A percentile compares a stretch with the other conserved stretches of the same genome.
phyloP scores from a whole-genome alignment of 2,888 invertebrate genomes.

The Drosophila parthenogenetica region DNA sequence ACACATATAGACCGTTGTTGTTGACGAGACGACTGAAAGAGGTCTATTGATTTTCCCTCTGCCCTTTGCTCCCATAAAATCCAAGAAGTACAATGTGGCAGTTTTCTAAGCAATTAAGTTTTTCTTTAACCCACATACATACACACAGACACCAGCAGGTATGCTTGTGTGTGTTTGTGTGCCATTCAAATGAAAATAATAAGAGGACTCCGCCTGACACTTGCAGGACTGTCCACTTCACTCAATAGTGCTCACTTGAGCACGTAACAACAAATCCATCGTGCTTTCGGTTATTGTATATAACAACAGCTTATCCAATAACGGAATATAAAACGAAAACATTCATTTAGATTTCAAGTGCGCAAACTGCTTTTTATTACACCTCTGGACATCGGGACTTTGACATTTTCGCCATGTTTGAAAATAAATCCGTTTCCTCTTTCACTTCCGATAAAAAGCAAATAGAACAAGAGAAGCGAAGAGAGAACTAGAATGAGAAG shows the following conservation, averaged over 20 bases:
- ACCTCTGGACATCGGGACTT: conserved; percentile 17
- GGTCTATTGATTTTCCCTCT: conserved; percentile 66
- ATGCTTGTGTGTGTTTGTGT: conserved; percentile 2
- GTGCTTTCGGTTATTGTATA: conserved; percentile 28
- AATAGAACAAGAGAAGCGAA: conserved; percentile 27
- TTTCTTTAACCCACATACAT: conserved; percentile 56
- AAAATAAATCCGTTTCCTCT: conserved; percentile 40
- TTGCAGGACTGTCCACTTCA: conserved; percentile 61
- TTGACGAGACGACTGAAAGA: conserved; percentile 20
- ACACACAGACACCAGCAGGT: conserved; percentile 9
- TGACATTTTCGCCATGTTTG: conserved; percentile 47
- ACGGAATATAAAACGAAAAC: conserved; percentile 9
- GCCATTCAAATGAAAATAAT: conserved; percentile 16
- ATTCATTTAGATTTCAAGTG: background rate
- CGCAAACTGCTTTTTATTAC: conserved; percentile 12
- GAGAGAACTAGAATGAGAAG: conserved; percentile 27
- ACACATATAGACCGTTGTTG: conserved; percentile 3
- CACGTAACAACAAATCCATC: conserved; percentile 14
- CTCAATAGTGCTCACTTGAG: conserved; percentile 20
- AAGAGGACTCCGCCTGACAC: conserved; percentile 50
- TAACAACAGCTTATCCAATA: conserved; percentile 8
- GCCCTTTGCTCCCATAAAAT: conserved; percentile 36
- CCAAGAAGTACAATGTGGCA: conserved; percentile 14
- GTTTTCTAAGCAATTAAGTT: conserved; percentile 58
- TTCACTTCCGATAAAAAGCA: conserved; percentile 35